Conservation (phyloP, 2,888 invertebrate genomes). For the Drosophila nigricruria region DNA sequence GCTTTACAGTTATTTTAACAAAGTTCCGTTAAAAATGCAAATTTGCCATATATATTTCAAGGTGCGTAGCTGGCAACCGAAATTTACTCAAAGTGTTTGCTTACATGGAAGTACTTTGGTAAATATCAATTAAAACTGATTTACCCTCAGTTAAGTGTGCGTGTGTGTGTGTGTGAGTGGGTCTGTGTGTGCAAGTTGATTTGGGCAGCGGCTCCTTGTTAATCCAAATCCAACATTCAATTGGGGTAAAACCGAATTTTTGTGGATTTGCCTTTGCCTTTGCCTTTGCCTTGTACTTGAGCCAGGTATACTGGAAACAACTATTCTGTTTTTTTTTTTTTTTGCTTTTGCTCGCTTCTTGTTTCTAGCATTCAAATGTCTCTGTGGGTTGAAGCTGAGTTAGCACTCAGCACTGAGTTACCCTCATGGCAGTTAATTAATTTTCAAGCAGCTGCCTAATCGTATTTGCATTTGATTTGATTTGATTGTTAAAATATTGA, state of each 20-base stretch:
- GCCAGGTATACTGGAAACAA: conserved; percentile 24
- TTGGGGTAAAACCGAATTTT: conserved; percentile 47
- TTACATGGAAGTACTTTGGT: conserved; percentile 74
- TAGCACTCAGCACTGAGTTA: conserved; percentile 27
- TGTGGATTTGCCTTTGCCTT: conserved; percentile 49
- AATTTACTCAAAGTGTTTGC: conserved; percentile 74
- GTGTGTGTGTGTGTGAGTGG: conserved; percentile 6
- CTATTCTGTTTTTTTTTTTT: conserved; percentile 12
- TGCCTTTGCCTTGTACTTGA: conserved; percentile 52
- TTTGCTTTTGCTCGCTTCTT: conserved; percentile 9
- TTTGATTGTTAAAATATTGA: conserved; percentile 40
- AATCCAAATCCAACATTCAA: conserved; percentile 45
- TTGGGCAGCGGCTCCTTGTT: conserved; percentile 30
- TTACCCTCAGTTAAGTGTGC: conserved; percentile 48
- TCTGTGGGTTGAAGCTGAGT: conserved; percentile 32
- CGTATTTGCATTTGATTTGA: conserved; percentile 43
- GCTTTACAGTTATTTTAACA: conserved; percentile 24
- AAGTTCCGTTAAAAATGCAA: neutral
- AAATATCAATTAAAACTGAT: conserved; percentile 80
- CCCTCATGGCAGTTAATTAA: conserved; percentile 63
- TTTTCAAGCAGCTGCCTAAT: conserved; percentile 57
- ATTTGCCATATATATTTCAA: conserved; percentile 1
- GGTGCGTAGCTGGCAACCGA: conserved; percentile 20
- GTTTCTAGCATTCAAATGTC: conserved; percentile 20
- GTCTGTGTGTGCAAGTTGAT: conserved; percentile 5